Evolutionary conservation across 2,888 invertebrate species (phyloP), one percentile per base, ranked within the genome.

Genomic region (Melanostoma mellinum): DNA sequence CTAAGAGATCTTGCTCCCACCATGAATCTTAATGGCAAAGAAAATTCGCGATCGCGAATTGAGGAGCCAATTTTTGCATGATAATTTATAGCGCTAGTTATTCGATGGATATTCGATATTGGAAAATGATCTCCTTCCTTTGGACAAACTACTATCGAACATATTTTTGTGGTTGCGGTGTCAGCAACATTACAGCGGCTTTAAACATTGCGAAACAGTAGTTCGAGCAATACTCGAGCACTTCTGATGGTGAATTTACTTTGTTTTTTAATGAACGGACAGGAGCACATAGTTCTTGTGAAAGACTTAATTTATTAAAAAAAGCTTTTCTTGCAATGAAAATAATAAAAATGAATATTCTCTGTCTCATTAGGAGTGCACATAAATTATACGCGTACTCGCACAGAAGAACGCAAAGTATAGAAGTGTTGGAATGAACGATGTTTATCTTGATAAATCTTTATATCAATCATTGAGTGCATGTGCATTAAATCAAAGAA

Each of bases 21-120:
- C 48, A 42, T 63, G 32, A 50, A 63, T 63, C 32, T 50, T 40
- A n/a, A 3, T 1, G 2, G 6, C n/a, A 6, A n/a, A n/a, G n/a
- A 36, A 63, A 63, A 50, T 38, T 50, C 48, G 20, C 20, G 32
- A 50, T 63, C 48, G 58, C 38, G 46, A 32, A 76, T 81, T 76
- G 67, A 76, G 63, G 69, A 80, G 71, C 65, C 63, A 78, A 65
- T 82, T 77, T 73, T 68, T 78, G 82, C 78, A 82, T 82, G 78
- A 74, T 60, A 69, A 77, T 63, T 78, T 82, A 73, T 77, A 58
- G 82, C 10, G 42, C 42, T 77, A 32, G 56, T 68, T 77, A 52
- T 50, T 72, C 68, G 77, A 76, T 71, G 20, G 20, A 20, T 20
- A 20, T 65, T 71, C 30, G 30, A 8, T 30, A 55, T 72, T 67